Percentiles rank a stretch among this genome's conserved stretches.
phyloP scores from a whole-genome alignment of 1,140 invertebrate genomes.

The Stegodyphus mimosarum region DNA sequence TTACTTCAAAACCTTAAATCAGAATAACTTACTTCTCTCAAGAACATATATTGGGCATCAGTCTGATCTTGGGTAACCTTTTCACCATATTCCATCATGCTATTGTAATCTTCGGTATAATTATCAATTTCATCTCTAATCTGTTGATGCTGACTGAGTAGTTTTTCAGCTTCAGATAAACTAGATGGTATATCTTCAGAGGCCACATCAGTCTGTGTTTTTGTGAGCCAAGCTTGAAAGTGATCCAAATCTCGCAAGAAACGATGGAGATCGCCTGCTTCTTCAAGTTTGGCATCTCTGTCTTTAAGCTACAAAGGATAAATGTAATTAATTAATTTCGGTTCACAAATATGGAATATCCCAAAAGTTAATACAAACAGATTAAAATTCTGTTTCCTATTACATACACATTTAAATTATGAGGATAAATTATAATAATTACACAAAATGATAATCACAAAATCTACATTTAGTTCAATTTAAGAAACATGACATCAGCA shows the following conservation, averaged over 20 bases:
- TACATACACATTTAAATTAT: too few species aligned
- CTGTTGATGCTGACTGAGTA: slow-evolving; percentile 94
- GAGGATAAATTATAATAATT: too few species aligned
- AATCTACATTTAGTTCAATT: too few species aligned
- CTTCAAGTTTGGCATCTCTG: slow-evolving; percentile 96
- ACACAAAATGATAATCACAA: too few species aligned
- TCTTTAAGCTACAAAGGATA: slow-evolving; percentile 81
- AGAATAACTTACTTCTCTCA: slow-evolving; percentile 76
- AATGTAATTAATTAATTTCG: background rate
- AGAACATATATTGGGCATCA: slow-evolving; percentile 99
- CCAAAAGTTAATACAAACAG: too few species aligned
- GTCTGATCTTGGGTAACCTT: slow-evolving; percentile 83
- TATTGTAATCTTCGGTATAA: slow-evolving; percentile 96
- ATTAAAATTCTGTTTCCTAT: too few species aligned
- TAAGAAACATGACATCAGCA: too few species aligned
- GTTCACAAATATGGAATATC: too few species aligned
- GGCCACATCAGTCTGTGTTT: slow-evolving; percentile 97
- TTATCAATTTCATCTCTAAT: slow-evolving; percentile 99
- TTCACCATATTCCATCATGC: slow-evolving; percentile 99
- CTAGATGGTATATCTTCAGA: slow-evolving; percentile 98
- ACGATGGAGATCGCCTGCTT: slow-evolving; percentile 97
- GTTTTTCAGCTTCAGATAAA: slow-evolving; percentile 94
- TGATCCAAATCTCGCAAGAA: slow-evolving; percentile 99
- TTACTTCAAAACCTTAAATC: too few species aligned
- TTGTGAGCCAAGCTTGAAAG: slow-evolving; percentile 99